Base-by-base conservation (phyloP, 2,888 invertebrate species). In the Seladonia tumulorum region DNA sequence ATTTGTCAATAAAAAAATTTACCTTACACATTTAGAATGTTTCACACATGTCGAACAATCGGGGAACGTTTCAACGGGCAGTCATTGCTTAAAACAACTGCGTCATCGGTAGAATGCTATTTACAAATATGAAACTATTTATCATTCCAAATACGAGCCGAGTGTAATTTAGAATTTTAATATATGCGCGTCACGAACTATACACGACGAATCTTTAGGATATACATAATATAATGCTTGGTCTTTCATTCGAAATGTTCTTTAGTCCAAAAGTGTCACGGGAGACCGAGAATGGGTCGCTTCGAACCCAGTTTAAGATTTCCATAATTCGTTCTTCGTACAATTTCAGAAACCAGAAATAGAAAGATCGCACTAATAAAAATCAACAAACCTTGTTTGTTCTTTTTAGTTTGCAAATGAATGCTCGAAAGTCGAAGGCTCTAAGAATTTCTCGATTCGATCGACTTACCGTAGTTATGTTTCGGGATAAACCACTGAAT, bases 21-120 rank as follows among this genome's bases (percentile, higher is more conserved):
- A 63, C 25, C 29, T 63, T 63, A 16, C 29, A 39, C 35, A 39
- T 39, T 45, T 73, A 76, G 47, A 70, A 45, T 57, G 18, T 45
- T 73, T 92, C 91, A 89, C 90, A 91, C 85, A 82, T 80, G 91
- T 88, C 89, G 74, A 90, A 92, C 92, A 91, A 92, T 91, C 87
- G 83, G 35, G 39, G 29, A 79, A 80, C 47, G 60, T 78, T 75
- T 25, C 57, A 25, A 73, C 60, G 39, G 42, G 68, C 78, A 76
- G 81, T 82, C 82, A 82, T 88, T 85, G 80, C 87, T 87, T 79
- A 86, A 81, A 85, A 76, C 81, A 88, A 88, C 87, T 90, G 88
- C 91, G 91, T 92, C 92, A 91, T 87, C 81, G 93, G 63, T 25
- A 39, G 72, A 70, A 47, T 73, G 73, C 83, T 76, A 86, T 86